Percentiles rank a stretch among this genome's conserved stretches.
phyloP scores from a whole-genome alignment of 2,888 invertebrate genomes.

The Campaea margaritaria region DNA sequence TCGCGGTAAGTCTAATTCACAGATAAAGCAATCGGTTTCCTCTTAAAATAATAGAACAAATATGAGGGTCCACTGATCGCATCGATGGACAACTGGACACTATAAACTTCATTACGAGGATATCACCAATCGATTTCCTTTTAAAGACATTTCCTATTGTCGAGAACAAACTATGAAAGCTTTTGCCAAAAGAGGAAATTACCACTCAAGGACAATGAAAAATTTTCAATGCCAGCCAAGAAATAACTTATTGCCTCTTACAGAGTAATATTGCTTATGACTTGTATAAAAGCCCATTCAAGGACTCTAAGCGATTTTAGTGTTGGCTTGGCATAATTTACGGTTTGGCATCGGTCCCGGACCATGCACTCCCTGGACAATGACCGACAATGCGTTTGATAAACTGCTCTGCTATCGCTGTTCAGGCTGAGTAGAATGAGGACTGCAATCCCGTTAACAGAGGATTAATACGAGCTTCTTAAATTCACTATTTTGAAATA shows the following conservation, averaged over 20 bases:
- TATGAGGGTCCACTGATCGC: too few relatives aligned
- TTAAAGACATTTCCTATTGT: too few relatives aligned
- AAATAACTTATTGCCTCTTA: background rate
- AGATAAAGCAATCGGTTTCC: too few relatives aligned
- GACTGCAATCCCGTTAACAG: too few relatives aligned
- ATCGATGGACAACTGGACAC: too few relatives aligned
- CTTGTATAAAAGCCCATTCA: conserved; percentile 34
- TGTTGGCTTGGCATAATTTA: conserved; percentile 25
- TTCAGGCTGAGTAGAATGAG: too few relatives aligned
- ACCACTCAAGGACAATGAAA: background rate
- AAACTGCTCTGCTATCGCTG: conserved; percentile 31
- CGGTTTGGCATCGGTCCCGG: conserved; percentile 39
- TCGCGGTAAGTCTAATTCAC: too few relatives aligned
- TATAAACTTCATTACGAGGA: too few relatives aligned
- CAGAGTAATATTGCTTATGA: conserved; percentile 23
- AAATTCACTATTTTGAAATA: too few relatives aligned
- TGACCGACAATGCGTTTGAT: conserved; percentile 20
- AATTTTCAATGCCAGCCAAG: conserved; percentile 10
- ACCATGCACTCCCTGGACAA: conserved; percentile 32
- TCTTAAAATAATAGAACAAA: too few relatives aligned
- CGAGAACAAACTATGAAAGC: background rate
- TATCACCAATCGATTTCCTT: too few relatives aligned
- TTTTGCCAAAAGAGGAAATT: background rate
- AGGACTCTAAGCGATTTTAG: conserved; percentile 32
- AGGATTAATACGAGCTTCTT: too few relatives aligned